Evolutionary conservation across 1,140 invertebrate species (phyloP), one percentile per base, ranked within the genome.

Genomic region (Heliconius nattereri): DNA sequence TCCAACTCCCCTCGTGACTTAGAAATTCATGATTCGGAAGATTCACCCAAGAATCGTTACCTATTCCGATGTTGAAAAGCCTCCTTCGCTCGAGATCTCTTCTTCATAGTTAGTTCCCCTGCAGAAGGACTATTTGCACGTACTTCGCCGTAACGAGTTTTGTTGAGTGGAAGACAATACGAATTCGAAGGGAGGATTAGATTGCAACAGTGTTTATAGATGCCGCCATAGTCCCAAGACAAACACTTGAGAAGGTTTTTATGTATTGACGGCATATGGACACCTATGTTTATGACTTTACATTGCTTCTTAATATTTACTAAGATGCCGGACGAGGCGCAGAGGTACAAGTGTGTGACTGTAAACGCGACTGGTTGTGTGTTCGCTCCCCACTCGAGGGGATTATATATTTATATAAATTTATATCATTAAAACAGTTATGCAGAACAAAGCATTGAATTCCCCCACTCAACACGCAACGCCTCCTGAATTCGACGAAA

Each of bases 21-120:
- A 66, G 60, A 71, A 70, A 79, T 79, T 75, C 40, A 79, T 71
- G 78, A 75, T 78, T 79, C 45, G 49, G 54, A 70, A 78, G 72
- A 73, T 57, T 40, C 54, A 9, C 2, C 49, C 71, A 78, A 78
- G 73, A 79, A 79, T 79, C 73, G 32, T 79, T 54, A 79, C 40
- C 45, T 40, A 32, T 54, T 57, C 57, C 29, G 78, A 49, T 54
- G 78, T 71, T 35, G 57, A 75, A 66, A 66, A 29, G 73, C 20
- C 73, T 75, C 45, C 78, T 74, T 74, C 37, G 26, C 73, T 75
- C 73, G 40, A 79, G 78, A 19, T 35, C 73, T 66, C 73, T 54
- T 75, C 73, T 71, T 52, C 57, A 75, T 75, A 75, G 78, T 79
- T 54, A 66, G 26, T 71, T 71, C 73, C 78, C 73, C 60, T 57